Percentiles rank a stretch among this genome's conserved stretches.
Evolutionary conservation across 2,113 vertebrate species (phyloP).

Genomic region (Corynorhinus townsendii): DNA sequence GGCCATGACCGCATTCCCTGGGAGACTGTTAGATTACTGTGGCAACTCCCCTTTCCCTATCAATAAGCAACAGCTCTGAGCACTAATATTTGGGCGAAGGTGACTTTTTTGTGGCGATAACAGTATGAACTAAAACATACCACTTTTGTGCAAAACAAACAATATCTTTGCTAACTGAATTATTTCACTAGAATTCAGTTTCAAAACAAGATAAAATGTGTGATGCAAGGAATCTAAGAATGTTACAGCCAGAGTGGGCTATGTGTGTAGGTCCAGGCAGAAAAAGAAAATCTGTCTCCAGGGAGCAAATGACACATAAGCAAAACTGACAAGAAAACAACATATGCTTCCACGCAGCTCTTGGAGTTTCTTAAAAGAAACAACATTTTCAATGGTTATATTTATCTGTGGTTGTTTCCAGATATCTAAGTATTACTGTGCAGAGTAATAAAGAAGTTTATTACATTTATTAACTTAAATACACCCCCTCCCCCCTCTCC

Average conservation of each 20-base stretch:
- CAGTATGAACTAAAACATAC: background rate
- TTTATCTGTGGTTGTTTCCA: background rate
- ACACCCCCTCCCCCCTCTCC: background rate
- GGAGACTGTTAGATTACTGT: conserved; percentile 24
- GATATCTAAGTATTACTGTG: background rate
- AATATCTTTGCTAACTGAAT: background rate
- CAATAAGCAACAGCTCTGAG: background rate
- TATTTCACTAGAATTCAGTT: conserved; percentile 31
- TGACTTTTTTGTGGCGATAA: background rate
- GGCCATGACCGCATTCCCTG: conserved; percentile 16
- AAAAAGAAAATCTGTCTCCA: background rate
- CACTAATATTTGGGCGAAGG: background rate
- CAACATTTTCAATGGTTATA: background rate
- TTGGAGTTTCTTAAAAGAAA: background rate
- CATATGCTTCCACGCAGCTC: background rate
- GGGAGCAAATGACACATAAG: background rate
- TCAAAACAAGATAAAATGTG: background rate
- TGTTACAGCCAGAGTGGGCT: background rate
- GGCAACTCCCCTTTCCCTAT: conserved; percentile 35
- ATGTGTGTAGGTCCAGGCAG: background rate
- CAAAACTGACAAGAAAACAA: background rate
- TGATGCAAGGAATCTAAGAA: background rate
- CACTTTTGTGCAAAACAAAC: background rate
- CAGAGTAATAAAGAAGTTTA: background rate
- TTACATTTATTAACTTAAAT: background rate